These are phyloP conservation scores for Hypomecis atomaria DNA, from an alignment of 2,888 invertebrate genomes.

Conservation along the genomic window DNA sequence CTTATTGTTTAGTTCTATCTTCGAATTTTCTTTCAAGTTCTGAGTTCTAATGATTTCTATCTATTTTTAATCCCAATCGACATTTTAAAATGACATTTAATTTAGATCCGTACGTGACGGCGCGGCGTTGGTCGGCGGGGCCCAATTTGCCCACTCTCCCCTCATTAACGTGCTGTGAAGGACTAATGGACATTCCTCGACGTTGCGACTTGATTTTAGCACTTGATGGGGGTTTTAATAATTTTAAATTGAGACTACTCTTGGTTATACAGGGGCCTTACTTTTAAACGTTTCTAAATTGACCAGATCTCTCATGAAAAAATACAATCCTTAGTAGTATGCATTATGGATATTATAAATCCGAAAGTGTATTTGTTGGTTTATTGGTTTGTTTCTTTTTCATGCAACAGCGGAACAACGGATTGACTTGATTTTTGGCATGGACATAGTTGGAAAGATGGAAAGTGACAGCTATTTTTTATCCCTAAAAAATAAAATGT, in stretches of 20 bases:
- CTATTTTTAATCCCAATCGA: slow-evolving; percentile 29
- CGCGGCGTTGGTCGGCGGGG: slow-evolving; percentile 55
- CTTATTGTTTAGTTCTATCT: too few relatives aligned
- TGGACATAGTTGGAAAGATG: too few relatives aligned
- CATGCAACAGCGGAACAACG: too few relatives aligned
- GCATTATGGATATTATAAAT: too few relatives aligned
- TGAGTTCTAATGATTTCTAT: background rate
- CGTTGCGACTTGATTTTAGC: slow-evolving; percentile 64
- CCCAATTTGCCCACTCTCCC: slow-evolving; percentile 64
- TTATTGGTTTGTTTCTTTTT: too few relatives aligned
- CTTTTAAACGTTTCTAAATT: background rate
- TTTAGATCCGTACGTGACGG: slow-evolving; percentile 62
- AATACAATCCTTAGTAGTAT: too few relatives aligned
- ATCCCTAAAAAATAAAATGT: too few relatives aligned
- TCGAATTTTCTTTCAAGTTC: too few relatives aligned
- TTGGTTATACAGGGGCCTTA: background rate
- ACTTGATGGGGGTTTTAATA: slow-evolving; percentile 61
- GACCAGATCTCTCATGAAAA: too few relatives aligned
- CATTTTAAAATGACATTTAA: slow-evolving; percentile 41
- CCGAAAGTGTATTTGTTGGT: too few relatives aligned
- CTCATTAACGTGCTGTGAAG: slow-evolving; percentile 71
- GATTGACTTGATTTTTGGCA: too few relatives aligned
- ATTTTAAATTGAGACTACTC: slow-evolving; percentile 60
- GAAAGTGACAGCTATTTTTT: too few relatives aligned
- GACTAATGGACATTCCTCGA: slow-evolving; percentile 70